phyloP scores from a whole-genome alignment of 1,140 invertebrate genomes.

The Leptinotarsa undecemlineata region DNA sequence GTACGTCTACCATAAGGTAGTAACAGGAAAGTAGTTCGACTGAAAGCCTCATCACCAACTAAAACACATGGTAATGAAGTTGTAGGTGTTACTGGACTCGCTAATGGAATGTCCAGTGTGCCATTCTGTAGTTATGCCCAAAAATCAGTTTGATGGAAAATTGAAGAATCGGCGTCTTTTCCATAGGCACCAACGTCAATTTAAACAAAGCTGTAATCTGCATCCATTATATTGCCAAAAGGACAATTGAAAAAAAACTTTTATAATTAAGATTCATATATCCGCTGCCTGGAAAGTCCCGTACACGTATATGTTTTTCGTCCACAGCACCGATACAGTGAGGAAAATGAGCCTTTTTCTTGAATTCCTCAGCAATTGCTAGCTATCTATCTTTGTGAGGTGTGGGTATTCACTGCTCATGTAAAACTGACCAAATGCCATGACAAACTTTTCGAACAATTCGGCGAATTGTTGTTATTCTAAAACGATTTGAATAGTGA shows the following conservation, averaged over 20 bases:
- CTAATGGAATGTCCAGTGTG: slow-evolving; percentile 13
- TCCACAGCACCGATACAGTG: too few relatives aligned
- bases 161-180: slow-evolving; percentile 23
- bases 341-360: slow-evolving; percentile 52
- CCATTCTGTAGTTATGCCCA: not conserved
- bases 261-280: too few relatives aligned
- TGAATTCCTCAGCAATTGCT: not conserved
- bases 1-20: slow-evolving; percentile 14
- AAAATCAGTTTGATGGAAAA: slow-evolving; percentile 24
- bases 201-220: slow-evolving; percentile 28
- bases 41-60: not conserved
- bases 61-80: not conserved
- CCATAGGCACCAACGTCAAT: slow-evolving; percentile 29
- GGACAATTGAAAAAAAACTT: slow-evolving; percentile 49
- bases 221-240: slow-evolving; percentile 12
- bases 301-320: too few relatives aligned
- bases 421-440: too few relatives aligned
- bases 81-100: slow-evolving; percentile 13
- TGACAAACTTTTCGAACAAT: slow-evolving; percentile 6
- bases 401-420: slow-evolving; percentile 33
- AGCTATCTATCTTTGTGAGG: slow-evolving; percentile 16
- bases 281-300: too few relatives aligned
- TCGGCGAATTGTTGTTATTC: slow-evolving; percentile 35
- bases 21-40: not conserved
- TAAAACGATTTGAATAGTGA: slow-evolving; percentile 35